phyloP scores from a whole-genome alignment of 2,113 vertebrate species.

The Nannobrachium achirus region DNA sequence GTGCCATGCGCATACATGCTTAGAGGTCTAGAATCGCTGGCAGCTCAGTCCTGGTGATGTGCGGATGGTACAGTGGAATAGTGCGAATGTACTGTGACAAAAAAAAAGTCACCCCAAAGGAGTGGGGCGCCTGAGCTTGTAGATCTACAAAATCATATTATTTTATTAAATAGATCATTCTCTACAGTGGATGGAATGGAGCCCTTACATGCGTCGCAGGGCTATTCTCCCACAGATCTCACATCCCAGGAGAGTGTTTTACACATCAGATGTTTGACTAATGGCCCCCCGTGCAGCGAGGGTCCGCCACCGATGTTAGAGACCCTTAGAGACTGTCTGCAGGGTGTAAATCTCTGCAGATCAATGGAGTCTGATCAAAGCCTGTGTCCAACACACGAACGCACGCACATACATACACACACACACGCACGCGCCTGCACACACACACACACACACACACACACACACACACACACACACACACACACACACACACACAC shows the following conservation, averaged over 20 bases:
- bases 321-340: slow-evolving; percentile 41
- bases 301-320: slow-evolving; percentile 52
- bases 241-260: slow-evolving; percentile 31
- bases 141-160: no score
- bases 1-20: no score
- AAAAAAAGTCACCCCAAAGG: no score
- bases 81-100: no score
- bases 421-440: not conserved
- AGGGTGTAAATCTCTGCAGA: slow-evolving; percentile 75
- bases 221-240: not conserved
- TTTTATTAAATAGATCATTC: no score
- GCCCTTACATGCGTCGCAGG: no score
- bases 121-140: no score
- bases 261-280: slow-evolving; percentile 61
- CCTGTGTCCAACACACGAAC: slow-evolving; percentile 61
- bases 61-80: no score
- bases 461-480: not conserved
- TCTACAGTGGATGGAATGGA: no score
- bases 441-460: not conserved
- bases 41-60: no score
- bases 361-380: slow-evolving; percentile 78
- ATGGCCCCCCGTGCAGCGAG: slow-evolving; percentile 48
- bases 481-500: not conserved
- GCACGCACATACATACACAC: slow-evolving; percentile 4
- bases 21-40: no score